Conservation (phyloP, 1,140 invertebrate genomes). For the Solenopsis invicta region DNA sequence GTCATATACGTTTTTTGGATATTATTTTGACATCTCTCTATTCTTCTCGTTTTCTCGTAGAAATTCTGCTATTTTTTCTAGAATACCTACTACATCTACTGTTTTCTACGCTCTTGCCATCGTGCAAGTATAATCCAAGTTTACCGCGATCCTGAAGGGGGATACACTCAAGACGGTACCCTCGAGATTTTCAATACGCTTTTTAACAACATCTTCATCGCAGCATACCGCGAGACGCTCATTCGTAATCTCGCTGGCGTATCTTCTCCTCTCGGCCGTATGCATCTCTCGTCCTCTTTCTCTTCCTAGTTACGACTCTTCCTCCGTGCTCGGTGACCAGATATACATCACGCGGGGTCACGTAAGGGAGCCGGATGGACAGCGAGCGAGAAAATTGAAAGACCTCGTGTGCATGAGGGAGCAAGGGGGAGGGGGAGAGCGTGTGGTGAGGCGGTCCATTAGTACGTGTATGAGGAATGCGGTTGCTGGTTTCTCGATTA, state of each 20-base stretch:
- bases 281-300: not conserved
- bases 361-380: constrained; percentile 35
- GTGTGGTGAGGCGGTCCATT: constrained; percentile 35
- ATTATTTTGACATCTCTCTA: not conserved
- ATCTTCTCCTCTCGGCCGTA: not conserved
- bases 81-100: not conserved
- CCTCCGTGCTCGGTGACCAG: not conserved
- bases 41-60: not conserved
- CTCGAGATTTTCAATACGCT: not conserved
- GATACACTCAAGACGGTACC: not conserved
- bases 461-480: constrained; percentile 79
- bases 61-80: not conserved
- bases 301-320: constrained; percentile 19
- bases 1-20: not conserved
- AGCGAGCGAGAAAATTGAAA: constrained; percentile 47
- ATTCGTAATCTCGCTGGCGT: not conserved
- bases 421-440: not conserved
- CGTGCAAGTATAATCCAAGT: not conserved
- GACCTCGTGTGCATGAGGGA: not conserved
- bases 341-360: constrained; percentile 33
- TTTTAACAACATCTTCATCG: constrained; percentile 5
- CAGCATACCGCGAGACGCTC: not conserved
- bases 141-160: not conserved
- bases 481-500: constrained; percentile 82
- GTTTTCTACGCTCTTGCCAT: not conserved